Evolutionary conservation across 2,113 vertebrate species (phyloP), one percentile per base, ranked within the genome.

Genomic region (Esox niger): DNA sequence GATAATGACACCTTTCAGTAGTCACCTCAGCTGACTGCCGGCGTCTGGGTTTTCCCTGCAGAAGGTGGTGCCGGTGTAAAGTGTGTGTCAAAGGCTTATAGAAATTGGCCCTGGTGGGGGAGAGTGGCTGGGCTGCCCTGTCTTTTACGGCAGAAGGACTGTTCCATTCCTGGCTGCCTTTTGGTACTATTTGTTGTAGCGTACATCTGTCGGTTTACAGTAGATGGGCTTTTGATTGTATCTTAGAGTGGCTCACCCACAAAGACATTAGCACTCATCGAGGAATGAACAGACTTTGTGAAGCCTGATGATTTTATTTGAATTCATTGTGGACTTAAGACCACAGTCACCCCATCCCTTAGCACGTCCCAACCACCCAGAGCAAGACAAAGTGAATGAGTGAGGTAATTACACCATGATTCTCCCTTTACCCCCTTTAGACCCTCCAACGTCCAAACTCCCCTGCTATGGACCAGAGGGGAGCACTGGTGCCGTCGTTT

Each of bases 1-100:
- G 72, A 20, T 85, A 81, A 85, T 75, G 21, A 3, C 0, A 9
- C 58, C 35, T 66, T 23, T 32, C 17, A 73, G 68, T 43, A 43
- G 17, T 32, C 58, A 60, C 17, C 58, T 33, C 58, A 32, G 58
- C 27, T 33, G 54, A 15, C 54, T 1, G 21, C 3, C 20, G 58
- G 17, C 17, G 4, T 17, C 29, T 33, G n/a, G 29, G 66, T 64
- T 68, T 74, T 71, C 61, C 49, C 63, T 31, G 23, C 46, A 60
- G 29, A 60, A 10, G 30, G 11, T 46, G 23, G 15, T 63, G 23
- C 38, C 33, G 15, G 35, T 26, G 61, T 43, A 23, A 21, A 21
- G 23, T 27, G 61, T 63, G 61, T 46, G 32, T 43, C 23, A 23
- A 17, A 23, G 38, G 25, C n/a, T 29, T 60, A 20, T 60, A 25